Evolutionary conservation across 2,888 invertebrate genomes (phyloP).

Genomic region (Eilema depressum): DNA sequence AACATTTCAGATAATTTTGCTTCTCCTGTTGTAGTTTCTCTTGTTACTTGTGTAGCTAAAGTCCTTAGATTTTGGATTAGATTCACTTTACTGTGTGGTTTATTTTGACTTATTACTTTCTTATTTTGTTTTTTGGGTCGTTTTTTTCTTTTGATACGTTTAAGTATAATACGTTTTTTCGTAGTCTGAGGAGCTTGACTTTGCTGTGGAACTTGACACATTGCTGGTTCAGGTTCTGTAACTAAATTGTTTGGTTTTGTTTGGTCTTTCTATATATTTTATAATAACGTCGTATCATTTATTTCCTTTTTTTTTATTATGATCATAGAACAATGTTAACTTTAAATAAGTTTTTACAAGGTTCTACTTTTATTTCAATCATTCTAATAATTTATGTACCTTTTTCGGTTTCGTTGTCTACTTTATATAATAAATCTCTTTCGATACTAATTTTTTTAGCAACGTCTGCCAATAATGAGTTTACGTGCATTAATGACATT

Average conservation of each 20-base stretch:
- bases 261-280: too few species aligned
- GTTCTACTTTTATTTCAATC: background rate
- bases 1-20: background rate
- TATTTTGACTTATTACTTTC: too few species aligned
- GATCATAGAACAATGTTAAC: too few species aligned
- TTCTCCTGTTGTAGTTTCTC: background rate
- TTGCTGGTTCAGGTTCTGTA: too few species aligned
- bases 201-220: too few species aligned
- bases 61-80: background rate
- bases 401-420: background rate
- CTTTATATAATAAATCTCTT: background rate
- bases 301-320: too few species aligned
- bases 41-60: background rate
- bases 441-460: background rate
- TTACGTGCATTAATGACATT: background rate
- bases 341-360: background rate
- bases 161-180: too few species aligned
- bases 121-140: background rate
- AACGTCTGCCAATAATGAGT: background rate
- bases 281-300: too few species aligned
- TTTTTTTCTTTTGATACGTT: background rate
- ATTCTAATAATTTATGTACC: background rate
- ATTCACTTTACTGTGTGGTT: too few species aligned
- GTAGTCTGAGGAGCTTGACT: too few species aligned
- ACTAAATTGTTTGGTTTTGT: too few species aligned